These are phyloP conservation scores for Lypha dubia DNA, from an alignment of 2,888 invertebrate species.

Conservation along the genomic window DNA sequence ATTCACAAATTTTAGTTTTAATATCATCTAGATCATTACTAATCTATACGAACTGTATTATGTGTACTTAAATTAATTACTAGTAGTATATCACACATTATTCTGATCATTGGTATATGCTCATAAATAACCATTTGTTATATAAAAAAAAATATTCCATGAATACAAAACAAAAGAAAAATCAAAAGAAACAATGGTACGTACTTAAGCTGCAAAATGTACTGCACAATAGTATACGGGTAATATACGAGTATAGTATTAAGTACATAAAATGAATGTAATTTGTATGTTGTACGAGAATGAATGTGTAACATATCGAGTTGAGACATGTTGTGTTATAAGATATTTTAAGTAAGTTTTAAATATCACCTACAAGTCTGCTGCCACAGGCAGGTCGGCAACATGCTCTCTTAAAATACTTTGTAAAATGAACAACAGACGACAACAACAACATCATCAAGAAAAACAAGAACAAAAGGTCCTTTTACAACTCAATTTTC, in stretches of 20 bases:
- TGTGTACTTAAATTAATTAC: not conserved
- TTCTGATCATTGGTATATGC: conserved; percentile 28
- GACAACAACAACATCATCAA: conserved; percentile 27
- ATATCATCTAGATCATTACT: no score
- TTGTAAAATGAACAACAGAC: conserved; percentile 15
- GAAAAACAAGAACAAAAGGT: conserved; percentile 30
- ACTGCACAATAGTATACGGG: no score
- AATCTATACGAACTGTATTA: not conserved
- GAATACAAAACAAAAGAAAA: conserved; percentile 13
- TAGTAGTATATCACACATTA: conserved; percentile 45
- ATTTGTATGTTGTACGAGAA: conserved; percentile 6
- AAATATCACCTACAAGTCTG: conserved; percentile 69
- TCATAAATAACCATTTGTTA: conserved; percentile 63
- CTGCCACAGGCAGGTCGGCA: conserved; percentile 65
- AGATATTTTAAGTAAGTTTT: conserved; percentile 70
- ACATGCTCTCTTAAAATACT: conserved; percentile 43
- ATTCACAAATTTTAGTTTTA: not conserved
- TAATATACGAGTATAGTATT: no score
- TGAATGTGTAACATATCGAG: conserved; percentile 28
- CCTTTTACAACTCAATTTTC: conserved; percentile 72
- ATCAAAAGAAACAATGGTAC: conserved; percentile 3
- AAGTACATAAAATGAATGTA: conserved; percentile 36
- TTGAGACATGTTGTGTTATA: conserved; percentile 64
- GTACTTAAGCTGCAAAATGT: conserved; percentile 34
- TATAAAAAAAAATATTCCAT: conserved; percentile 41